phyloP scores from a whole-genome alignment of 2,113 vertebrate genomes.

The Rhynchomys soricoides region DNA sequence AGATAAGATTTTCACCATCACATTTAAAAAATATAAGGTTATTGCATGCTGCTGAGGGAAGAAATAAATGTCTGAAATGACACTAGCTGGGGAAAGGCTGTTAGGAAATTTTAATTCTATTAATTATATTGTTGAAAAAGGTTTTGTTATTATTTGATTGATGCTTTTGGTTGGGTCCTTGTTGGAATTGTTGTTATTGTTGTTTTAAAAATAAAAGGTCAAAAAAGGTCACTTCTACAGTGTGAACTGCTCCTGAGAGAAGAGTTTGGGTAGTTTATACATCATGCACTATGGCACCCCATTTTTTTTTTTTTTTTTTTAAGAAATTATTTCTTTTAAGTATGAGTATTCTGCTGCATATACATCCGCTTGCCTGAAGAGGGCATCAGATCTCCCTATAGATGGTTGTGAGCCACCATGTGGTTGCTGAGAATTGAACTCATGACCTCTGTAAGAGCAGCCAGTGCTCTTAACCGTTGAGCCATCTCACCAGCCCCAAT shows the following conservation, averaged over 20 bases:
- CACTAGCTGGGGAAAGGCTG: slow-evolving; percentile 3
- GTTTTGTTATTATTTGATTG: not conserved
- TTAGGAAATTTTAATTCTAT: slow-evolving; percentile 4
- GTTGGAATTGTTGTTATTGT: not conserved
- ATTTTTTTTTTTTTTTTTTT: too few relatives aligned
- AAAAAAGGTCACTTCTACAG: not conserved
- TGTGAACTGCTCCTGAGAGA: not conserved
- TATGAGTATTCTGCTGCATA: too few relatives aligned
- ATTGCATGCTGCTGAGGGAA: slow-evolving; percentile 64
- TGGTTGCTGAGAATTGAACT: too few relatives aligned
- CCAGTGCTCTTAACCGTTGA: too few relatives aligned
- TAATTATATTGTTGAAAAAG: not conserved
- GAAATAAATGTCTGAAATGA: slow-evolving; percentile 72
- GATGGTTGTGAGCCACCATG: too few relatives aligned
- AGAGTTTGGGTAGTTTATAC: not conserved
- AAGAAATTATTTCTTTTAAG: too few relatives aligned
- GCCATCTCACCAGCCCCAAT: too few relatives aligned
- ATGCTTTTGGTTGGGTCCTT: not conserved
- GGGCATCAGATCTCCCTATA: too few relatives aligned
- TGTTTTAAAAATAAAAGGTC: slow-evolving; percentile 13
- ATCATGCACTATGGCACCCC: not conserved
- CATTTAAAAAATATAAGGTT: slow-evolving; percentile 74
- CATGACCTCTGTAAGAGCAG: too few relatives aligned
- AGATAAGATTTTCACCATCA: slow-evolving; percentile 78
- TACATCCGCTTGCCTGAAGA: too few relatives aligned